Conservation (phyloP, 1,140 invertebrate genomes). For the Philotrypesis tridentata region DNA sequence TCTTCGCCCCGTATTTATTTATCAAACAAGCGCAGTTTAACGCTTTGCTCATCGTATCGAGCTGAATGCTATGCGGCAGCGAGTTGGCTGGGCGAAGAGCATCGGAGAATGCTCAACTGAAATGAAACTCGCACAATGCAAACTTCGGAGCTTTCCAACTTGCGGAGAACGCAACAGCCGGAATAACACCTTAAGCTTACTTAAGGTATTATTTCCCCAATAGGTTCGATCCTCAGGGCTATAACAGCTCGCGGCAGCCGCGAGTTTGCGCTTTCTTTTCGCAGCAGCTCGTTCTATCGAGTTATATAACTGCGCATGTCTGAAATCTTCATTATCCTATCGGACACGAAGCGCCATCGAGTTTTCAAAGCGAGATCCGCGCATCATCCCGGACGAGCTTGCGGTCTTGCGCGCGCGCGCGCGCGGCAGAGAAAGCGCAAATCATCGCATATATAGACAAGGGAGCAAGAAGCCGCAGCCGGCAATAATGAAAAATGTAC, state of each 20-base stretch:
- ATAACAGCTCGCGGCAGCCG: background rate
- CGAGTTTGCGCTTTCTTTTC: background rate
- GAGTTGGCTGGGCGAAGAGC: too few relatives aligned
- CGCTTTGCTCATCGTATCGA: background rate
- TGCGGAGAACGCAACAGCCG: background rate
- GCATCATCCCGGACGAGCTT: too few relatives aligned
- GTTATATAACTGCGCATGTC: too few relatives aligned
- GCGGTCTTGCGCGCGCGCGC: too few relatives aligned
- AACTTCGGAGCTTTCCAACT: background rate
- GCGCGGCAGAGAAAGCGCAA: background rate
- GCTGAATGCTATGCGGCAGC: too few relatives aligned
- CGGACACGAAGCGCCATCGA: too few relatives aligned
- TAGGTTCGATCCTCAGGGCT: too few relatives aligned
- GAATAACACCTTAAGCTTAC: background rate
- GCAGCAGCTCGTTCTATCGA: background rate
- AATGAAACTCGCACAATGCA: background rate
- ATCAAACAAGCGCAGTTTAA: background rate
- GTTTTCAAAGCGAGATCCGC: too few relatives aligned
- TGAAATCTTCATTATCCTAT: too few relatives aligned
- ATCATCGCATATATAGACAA: background rate
- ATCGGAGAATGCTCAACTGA: background rate
- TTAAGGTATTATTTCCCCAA: background rate
- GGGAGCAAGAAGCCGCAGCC: background rate
- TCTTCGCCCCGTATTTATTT: background rate
- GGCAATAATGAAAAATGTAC: background rate